Evolutionary conservation across 2,888 invertebrate genomes (phyloP).

Genomic region (Meghimatium bilineatum): DNA sequence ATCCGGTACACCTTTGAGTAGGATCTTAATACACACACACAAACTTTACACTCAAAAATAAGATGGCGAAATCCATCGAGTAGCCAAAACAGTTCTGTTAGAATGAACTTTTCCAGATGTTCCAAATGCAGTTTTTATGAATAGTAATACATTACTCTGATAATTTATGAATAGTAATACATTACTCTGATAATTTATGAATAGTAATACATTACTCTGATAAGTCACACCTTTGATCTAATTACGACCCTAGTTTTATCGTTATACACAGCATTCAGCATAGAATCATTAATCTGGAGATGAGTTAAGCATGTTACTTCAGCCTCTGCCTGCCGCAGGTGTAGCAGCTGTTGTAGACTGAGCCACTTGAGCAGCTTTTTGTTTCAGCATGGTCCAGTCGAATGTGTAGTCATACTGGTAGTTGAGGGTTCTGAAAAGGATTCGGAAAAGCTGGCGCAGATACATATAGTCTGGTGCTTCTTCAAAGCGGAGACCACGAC

Average conservation of each 20-base stretch:
- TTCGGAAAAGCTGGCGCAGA: constrained; percentile 97
- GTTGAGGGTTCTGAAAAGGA: constrained; percentile 98
- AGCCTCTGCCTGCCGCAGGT: constrained; percentile 61
- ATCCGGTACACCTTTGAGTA: background rate
- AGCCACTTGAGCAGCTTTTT: constrained; percentile 83
- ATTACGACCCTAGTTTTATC: background rate
- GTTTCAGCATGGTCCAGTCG: constrained; percentile 99
- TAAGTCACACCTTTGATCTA: background rate
- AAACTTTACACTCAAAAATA: background rate
- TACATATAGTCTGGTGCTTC: constrained; percentile 99
- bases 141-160: too few relatives aligned
- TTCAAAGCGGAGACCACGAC: constrained; percentile 97
- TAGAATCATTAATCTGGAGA: background rate
- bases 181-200: too few relatives aligned
- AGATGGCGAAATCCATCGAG: background rate
- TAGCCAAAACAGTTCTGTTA: constrained; percentile 4
- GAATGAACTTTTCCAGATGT: background rate
- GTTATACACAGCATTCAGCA: constrained; percentile 13
- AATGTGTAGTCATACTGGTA: constrained; percentile 99
- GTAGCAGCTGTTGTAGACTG: constrained; percentile 63
- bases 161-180: too few relatives aligned
- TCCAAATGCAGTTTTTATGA: too few relatives aligned
- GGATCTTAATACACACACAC: background rate
- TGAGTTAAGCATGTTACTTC: background rate
- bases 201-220: too few relatives aligned